Conservation (phyloP, 2,888 invertebrate genomes). For the Leucoptera coffeella region DNA sequence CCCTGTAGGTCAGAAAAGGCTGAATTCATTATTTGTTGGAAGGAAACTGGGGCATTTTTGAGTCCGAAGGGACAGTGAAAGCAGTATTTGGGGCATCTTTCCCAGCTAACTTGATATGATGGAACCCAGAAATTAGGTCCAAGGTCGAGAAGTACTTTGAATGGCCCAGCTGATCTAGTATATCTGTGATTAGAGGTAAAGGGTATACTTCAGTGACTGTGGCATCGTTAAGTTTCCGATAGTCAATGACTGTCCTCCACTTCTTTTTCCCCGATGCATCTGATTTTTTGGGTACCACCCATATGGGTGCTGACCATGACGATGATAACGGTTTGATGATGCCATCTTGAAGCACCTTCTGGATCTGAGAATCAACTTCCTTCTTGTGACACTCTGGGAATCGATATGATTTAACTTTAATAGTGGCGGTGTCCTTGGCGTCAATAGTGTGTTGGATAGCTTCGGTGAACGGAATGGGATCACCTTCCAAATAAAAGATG, state of each 20-base stretch:
- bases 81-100: constrained; percentile 1
- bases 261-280: constrained; percentile 5
- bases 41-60: constrained; percentile 1
- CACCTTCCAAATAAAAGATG: constrained; percentile 1
- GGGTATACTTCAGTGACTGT: constrained; percentile 6
- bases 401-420: constrained; percentile 8
- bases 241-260: constrained; percentile 7
- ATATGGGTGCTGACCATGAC: constrained; percentile 6
- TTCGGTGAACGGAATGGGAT: background rate
- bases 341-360: constrained; percentile 4
- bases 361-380: constrained; percentile 7
- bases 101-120: background rate
- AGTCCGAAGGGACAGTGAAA: constrained; percentile 1
- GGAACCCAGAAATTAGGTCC: background rate
- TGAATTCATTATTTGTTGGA: background rate
- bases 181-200: constrained; percentile 5
- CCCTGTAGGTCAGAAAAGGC: constrained; percentile 1
- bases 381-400: constrained; percentile 8
- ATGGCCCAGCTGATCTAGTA: constrained; percentile 5
- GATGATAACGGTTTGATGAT: constrained; percentile 8
- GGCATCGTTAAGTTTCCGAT: too few species aligned
- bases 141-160: constrained; percentile 1
- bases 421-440: constrained; percentile 5
- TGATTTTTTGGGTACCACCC: constrained; percentile 1
- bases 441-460: background rate